Evolutionary conservation across 1,140 invertebrate genomes (phyloP).

Genomic region (Ruditapes philippinarum): DNA sequence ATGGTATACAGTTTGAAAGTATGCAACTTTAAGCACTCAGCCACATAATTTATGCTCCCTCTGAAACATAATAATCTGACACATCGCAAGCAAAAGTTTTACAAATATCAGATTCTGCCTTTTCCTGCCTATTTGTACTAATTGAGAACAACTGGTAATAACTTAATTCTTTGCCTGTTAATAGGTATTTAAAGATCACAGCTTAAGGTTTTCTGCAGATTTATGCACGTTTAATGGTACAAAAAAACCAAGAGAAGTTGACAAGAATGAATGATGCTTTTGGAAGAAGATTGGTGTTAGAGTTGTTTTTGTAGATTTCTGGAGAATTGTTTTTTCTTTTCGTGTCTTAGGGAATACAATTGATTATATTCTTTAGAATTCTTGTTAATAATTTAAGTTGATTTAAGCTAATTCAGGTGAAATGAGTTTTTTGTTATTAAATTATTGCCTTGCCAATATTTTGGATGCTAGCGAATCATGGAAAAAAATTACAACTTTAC

Average conservation of each 20-base stretch:
- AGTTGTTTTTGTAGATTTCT: slow-evolving; percentile 11
- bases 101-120: neutral
- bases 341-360: neutral
- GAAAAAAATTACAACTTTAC: too few relatives aligned
- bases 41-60: too few relatives aligned
- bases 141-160: slow-evolving; percentile 49
- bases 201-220: neutral
- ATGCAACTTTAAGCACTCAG: too few relatives aligned
- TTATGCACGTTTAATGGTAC: neutral
- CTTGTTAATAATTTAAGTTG: neutral
- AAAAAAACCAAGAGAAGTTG: neutral
- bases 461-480: too few relatives aligned
- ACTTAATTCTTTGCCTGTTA: slow-evolving; percentile 37
- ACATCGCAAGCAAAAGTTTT: neutral
- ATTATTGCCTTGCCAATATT: too few relatives aligned
- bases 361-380: neutral
- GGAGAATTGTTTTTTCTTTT: neutral
- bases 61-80: too few relatives aligned
- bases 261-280: slow-evolving; percentile 4
- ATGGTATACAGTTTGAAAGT: too few relatives aligned
- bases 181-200: neutral
- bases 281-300: neutral
- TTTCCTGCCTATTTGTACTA: slow-evolving; percentile 22
- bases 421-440: too few relatives aligned
- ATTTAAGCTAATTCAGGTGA: too few relatives aligned